Base-by-base conservation (phyloP, 2,113 vertebrate genomes). In the Hyaena hyaena region DNA sequence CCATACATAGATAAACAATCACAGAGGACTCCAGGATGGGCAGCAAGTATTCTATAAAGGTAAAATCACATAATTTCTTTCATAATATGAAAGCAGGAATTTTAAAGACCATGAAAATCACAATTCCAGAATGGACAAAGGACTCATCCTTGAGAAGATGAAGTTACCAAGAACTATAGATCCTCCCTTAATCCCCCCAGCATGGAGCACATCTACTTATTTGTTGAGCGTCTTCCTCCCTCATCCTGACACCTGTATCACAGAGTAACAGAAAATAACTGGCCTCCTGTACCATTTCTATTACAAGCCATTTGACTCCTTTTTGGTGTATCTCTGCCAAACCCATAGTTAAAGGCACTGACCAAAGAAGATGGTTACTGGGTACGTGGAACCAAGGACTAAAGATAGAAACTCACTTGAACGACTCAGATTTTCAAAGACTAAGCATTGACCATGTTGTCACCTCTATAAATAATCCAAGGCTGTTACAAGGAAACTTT, bases 31-130 rank as follows among this genome's bases (percentile, higher is more conserved):
- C 31, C 73, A 88, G 48, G 7, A 45, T 43, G 10, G 15, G 35
- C 43, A 91, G 11, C 55, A 87, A 86, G 19, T 76, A 39, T 21
- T 71, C 45, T 73, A 73, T 31, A 48, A 95, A 58, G 31, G 58
- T 76, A 87, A 83, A 94, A 93, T 82, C 31, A 82, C 66, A 87
- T 28, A 48, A 93, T 33, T 28, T 88, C 35, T 91, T 74, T 80
- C 26, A 58, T 55, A 73, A 43, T 31, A 90, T 35, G 28, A 84
- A 87, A 96, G 33, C 21, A 76, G 24, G 33, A 76, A 69, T 69
- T 53, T 11, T 80, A 92, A 91, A 65, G 33, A n/a, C 10, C 33
- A 84, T 69, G 63, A 83, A 92, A 84, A 33, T 48, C 21, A 53
- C 33, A 90, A 58, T 58, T 92, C 24, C 19, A 88, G 23, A 50